Base-by-base conservation (phyloP, 2,113 vertebrate genomes). In the Mustelus asterias region DNA sequence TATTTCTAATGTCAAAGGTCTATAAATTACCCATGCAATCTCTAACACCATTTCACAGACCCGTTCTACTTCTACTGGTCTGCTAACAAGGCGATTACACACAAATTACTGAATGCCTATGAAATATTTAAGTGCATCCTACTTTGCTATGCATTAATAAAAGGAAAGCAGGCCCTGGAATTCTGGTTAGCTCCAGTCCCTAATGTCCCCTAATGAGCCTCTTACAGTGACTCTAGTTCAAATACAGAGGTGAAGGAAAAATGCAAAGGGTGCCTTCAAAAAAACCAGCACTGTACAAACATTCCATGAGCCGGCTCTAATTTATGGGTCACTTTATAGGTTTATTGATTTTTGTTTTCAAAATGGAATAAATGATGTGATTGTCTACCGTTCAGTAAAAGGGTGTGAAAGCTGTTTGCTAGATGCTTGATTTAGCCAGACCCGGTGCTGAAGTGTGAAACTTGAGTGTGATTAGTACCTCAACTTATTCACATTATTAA, bases 121-220 rank as follows among this genome's bases (percentile, higher is more conserved):
- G 98, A 99, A 98, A 99, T 99, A 99, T 99, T 99, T 98, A 99
- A 98, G 98, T 98, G 98, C 97, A 98, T 98, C 98, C 97, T 98
- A 98, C 98, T 98, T 98, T 98, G 97, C 98, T 98, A 98, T 98
- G 98, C 98, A 99, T 98, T 99, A 98, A 99, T 99, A 99, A 99
- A 98, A 98, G 98, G 98, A 98, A 98, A 98, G 98, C 97, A 98
- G 98, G 98, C 98, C 97, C 98, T 98, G 98, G 98, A 98, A 98
- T 98, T 98, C 98, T 98, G 98, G 98, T 98, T 98, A 98, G 98
- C 97, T 98, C 97, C 97, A 98, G 98, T 98, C 98, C 98, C 98
- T 98, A 98, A 98, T 98, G 98, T 98, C 98, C 98, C 98, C 98
- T 98, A 98, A 98, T 98, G 98, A 98, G 98, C 97, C 98, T 98